Evolutionary conservation across 2,113 vertebrate genomes (phyloP).

Genomic region (Sakesphorus luctuosus): DNA sequence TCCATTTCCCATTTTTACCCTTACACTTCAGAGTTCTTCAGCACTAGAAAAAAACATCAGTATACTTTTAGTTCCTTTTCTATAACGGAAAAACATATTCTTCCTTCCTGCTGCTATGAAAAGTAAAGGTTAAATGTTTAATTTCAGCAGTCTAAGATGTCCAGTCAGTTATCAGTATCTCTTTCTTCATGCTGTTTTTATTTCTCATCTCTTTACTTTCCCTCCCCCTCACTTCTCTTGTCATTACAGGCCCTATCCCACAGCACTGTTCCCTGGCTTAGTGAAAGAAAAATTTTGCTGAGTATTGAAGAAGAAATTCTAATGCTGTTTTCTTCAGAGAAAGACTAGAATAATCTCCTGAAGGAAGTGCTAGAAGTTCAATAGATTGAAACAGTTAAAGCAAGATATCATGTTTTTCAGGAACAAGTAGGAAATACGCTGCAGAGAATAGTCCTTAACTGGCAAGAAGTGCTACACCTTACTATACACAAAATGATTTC

Average conservation of each 20-base stretch:
- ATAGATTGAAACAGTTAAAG: not conserved
- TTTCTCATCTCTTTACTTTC: not conserved
- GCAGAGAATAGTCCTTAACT: not conserved
- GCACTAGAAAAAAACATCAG: not conserved
- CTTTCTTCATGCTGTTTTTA: not conserved
- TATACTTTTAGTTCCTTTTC: not conserved
- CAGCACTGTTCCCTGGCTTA: not conserved
- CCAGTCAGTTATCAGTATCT: not conserved
- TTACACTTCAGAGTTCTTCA: not conserved
- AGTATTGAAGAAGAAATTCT: not conserved
- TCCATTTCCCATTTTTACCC: not conserved
- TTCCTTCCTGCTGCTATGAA: not conserved
- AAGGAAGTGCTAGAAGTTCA: not conserved
- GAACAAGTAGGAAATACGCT: not conserved
- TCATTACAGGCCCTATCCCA: not conserved
- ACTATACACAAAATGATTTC: not conserved
- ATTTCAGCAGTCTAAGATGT: not conserved
- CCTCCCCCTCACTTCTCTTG: fast-evolving
- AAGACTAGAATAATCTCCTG: not conserved
- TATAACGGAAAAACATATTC: not conserved
- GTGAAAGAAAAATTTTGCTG: not conserved
- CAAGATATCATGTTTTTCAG: not conserved
- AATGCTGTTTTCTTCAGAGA: not conserved
- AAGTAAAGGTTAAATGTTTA: not conserved
- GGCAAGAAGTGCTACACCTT: not conserved